These are phyloP conservation scores for Emys orbicularis DNA, from an alignment of 2,797 vertebrate genomes.

Conservation along the genomic window DNA sequence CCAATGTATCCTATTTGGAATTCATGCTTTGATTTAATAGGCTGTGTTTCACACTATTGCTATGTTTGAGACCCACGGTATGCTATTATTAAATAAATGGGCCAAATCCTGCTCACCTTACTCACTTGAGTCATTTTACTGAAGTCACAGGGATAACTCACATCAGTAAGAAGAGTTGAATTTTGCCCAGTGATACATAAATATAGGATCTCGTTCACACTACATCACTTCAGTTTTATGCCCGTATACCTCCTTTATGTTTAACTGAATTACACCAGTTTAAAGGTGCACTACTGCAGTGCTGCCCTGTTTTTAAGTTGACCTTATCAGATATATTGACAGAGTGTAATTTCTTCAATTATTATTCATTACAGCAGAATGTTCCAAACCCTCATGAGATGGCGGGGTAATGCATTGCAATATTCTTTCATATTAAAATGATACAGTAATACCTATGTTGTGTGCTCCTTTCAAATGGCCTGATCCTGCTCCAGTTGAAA, in stretches of 20 bases:
- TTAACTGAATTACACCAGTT: not conserved
- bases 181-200: not conserved
- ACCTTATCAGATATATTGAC: not conserved
- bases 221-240: not conserved
- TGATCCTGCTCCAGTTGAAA: constrained; percentile 40
- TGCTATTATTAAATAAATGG: not conserved
- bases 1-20: not conserved
- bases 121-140: not conserved
- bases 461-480: constrained; percentile 43
- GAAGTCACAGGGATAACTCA: not conserved
- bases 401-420: not conserved
- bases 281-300: not conserved
- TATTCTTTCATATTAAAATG: constrained; percentile 52
- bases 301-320: not conserved
- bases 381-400: not conserved
- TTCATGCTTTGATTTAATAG: not conserved
- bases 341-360: not conserved
- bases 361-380: not conserved
- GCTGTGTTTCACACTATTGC: not conserved
- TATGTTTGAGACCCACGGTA: not conserved
- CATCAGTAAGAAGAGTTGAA: not conserved
- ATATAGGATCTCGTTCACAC: not conserved
- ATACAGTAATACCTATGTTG: not conserved
- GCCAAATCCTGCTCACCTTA: not conserved
- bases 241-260: not conserved